A percentile compares a stretch with the other conserved stretches of the same genome.
phyloP scores from a whole-genome alignment of 2,888 invertebrate species.

The Ophion slaviceki region DNA sequence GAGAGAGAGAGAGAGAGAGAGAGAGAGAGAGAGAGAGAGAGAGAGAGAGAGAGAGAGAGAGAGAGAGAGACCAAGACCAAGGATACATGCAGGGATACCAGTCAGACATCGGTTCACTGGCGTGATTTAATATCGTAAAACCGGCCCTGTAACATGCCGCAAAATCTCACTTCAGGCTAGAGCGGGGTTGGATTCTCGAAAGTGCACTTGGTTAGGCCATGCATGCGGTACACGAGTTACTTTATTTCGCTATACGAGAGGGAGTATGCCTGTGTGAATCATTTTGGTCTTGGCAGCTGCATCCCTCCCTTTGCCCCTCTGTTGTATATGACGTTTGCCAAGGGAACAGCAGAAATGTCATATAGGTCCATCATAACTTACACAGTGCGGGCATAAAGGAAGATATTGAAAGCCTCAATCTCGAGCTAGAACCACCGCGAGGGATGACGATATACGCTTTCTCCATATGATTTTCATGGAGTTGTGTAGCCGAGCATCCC shows the following conservation, averaged over 20 bases:
- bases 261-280: constrained; percentile 13
- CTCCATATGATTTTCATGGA: background rate
- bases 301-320: background rate
- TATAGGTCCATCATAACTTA: background rate
- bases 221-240: constrained; percentile 45
- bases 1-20: constrained; percentile 36
- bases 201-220: constrained; percentile 8
- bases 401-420: constrained; percentile 6
- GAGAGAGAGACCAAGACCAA: constrained; percentile 5
- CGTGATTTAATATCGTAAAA: constrained; percentile 77
- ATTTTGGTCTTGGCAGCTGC: constrained; percentile 40
- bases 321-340: constrained; percentile 17
- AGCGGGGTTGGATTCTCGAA: constrained; percentile 6
- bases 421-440: background rate
- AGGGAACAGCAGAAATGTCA: constrained; percentile 4
- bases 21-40: too few species aligned
- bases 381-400: background rate
- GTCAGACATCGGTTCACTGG: constrained; percentile 49
- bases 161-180: constrained; percentile 69
- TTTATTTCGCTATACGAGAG: constrained; percentile 46
- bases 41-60: background rate
- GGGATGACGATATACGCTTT: background rate
- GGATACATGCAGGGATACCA: constrained; percentile 35
- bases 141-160: constrained; percentile 73
- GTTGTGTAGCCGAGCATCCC: background rate